Conservation (phyloP, 2,888 invertebrate species). For the Myopa tessellatipennis region DNA sequence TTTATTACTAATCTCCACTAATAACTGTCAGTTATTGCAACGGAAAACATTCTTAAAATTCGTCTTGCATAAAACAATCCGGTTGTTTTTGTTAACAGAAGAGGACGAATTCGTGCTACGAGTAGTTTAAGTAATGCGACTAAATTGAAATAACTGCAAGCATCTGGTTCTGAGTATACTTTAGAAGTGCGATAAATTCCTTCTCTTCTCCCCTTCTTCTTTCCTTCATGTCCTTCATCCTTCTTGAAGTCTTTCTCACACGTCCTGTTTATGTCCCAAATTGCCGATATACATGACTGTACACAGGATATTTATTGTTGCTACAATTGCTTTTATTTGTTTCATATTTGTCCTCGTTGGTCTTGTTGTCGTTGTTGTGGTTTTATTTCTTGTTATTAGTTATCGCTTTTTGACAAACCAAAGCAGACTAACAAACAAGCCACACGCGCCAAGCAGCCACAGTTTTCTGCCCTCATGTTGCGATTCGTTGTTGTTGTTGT, state of each 20-base stretch:
- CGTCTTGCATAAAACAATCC: too few species aligned
- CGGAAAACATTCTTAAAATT: too few species aligned
- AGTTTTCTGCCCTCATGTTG: background rate
- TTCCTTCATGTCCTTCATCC: background rate
- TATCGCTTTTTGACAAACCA: slow-evolving; percentile 1
- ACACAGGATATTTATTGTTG: slow-evolving; percentile 11
- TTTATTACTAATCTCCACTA: too few species aligned
- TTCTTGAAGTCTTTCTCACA: background rate
- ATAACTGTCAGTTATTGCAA: too few species aligned
- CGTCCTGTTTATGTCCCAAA: slow-evolving; percentile 16
- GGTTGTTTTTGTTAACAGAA: too few species aligned
- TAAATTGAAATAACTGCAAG: background rate
- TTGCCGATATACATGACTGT: background rate
- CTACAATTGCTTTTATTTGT: slow-evolving; percentile 1
- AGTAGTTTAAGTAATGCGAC: background rate
- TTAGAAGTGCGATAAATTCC: background rate
- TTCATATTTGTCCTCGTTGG: background rate
- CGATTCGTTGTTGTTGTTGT: too few species aligned
- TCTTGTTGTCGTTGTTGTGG: background rate
- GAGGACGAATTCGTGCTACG: too few species aligned
- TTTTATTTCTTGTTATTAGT: background rate
- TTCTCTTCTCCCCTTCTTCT: too few species aligned
- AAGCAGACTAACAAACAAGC: background rate
- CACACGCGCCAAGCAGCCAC: slow-evolving; percentile 11
- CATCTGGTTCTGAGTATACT: background rate